Evolutionary conservation across 1,140 invertebrate species (phyloP), one percentile per base, ranked within the genome.

Genomic region (Mylabris phalerata): DNA sequence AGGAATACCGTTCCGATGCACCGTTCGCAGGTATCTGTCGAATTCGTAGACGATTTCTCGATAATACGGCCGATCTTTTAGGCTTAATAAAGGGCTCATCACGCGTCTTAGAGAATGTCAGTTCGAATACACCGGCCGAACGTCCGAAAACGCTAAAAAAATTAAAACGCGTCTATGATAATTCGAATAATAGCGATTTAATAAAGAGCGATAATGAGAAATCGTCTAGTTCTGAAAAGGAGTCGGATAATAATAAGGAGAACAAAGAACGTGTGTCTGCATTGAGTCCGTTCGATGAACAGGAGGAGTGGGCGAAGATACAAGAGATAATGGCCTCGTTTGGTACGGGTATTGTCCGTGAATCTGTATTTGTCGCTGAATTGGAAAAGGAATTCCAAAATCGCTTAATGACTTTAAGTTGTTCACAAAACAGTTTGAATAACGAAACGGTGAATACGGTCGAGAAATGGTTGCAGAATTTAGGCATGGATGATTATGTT

Each of bases 261-360:
- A 73, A 73, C 48, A 68, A 67, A 59, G 85, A 86, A 67, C 82
- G 81, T 4, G 76, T 87, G 49, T 87, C 85, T 10, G 83, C 89
- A 50, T 82, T 93, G 60, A 92, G 89, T 68, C 90, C 91, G 0
- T 92, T 95, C 73, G 92, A 95, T 78, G 91, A 95, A 69, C 82
- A 90, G 71, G 92, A 95, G 76, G 93, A 95, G 75, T 95, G 93
- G 90, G 90, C 90, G 1, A 93, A 94, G 75, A 95, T 97, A 58
- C 90, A 90, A 6, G 92, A 94, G 75, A 95, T 95, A 57, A 93
- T 97, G 84, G 90, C 90, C 13, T 90, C 90, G 1, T 92, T 95
- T 67, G 92, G 92, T 32, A 88, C 86, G 50, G 86, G 86, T 19
- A 77, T 88, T 9, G 84, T 89, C 3, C 73, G 88, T 5, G 90